A percentile compares a stretch with the other conserved stretches of the same genome.
Conservation (phyloP, 2,888 invertebrate genomes). For the Phengaris arion region DNA sequence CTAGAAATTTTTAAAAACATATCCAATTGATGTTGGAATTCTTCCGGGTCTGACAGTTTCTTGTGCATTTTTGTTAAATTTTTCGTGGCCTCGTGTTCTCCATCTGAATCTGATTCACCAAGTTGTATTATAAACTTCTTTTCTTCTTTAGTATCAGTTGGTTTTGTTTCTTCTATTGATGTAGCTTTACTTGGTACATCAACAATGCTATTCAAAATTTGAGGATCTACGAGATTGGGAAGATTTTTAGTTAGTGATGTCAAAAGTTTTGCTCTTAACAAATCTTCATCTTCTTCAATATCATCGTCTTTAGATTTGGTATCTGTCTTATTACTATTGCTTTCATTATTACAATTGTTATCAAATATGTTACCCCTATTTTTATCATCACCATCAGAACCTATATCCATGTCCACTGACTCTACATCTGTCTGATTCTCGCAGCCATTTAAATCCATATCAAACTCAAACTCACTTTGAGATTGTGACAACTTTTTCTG, state of each 20-base stretch:
- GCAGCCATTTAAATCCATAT: slow-evolving; percentile 34
- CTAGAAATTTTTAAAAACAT: slow-evolving; percentile 68
- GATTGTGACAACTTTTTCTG: slow-evolving; percentile 62
- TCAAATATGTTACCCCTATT: slow-evolving; percentile 49
- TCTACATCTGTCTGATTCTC: slow-evolving; percentile 72
- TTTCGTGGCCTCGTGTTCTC: slow-evolving; percentile 73
- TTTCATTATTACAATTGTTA: slow-evolving; percentile 31
- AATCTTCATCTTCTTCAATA: slow-evolving; percentile 81
- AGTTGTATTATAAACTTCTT: slow-evolving; percentile 70
- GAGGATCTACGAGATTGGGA: slow-evolving; percentile 59
- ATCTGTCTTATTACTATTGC: not conserved
- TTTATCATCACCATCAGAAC: slow-evolving; percentile 68
- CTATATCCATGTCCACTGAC: slow-evolving; percentile 77
- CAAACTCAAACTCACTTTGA: slow-evolving; percentile 46
- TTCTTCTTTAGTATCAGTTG: slow-evolving; percentile 49
- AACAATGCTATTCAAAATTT: slow-evolving; percentile 45
- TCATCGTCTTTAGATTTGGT: slow-evolving; percentile 50
- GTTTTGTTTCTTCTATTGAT: slow-evolving; percentile 34
- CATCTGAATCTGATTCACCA: slow-evolving; percentile 72
- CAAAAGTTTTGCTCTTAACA: slow-evolving; percentile 79
- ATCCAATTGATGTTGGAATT: slow-evolving; percentile 72
- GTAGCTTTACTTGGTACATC: slow-evolving; percentile 36
- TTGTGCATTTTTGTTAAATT: slow-evolving; percentile 76
- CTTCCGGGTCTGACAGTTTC: slow-evolving; percentile 64
- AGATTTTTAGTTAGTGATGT: slow-evolving; percentile 81